Evolutionary conservation across 2,113 vertebrate species (phyloP).

Genomic region (Candoia aspera): DNA sequence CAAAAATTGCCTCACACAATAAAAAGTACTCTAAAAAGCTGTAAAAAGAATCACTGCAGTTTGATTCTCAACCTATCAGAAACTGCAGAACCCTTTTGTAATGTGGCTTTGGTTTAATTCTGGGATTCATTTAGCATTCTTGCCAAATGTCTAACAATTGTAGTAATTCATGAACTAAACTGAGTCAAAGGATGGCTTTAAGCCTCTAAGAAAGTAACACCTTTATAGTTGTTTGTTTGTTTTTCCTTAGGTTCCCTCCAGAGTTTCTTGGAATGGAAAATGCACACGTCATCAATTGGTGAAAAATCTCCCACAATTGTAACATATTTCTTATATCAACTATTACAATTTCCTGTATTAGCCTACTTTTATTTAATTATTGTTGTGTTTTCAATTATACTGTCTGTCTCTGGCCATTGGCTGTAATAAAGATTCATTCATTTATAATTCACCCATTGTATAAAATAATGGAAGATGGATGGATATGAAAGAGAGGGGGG

Average conservation of each 20-base stretch:
- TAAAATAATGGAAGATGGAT: not conserved
- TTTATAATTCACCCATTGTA: not conserved
- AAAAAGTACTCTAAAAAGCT: constrained; percentile 10
- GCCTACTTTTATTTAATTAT: not conserved
- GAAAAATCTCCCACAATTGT: not conserved
- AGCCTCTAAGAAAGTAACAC: constrained; percentile 27
- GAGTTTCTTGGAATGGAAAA: constrained; percentile 1
- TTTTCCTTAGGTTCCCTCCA: constrained; percentile 36
- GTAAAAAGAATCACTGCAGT: not conserved
- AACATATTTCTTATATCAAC: not conserved
- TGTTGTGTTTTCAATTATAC: not conserved
- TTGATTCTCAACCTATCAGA: not conserved
- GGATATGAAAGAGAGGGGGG: not conserved
- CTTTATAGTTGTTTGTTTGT: constrained; percentile 24
- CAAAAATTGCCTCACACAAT: constrained; percentile 20
- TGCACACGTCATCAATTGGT: not conserved
- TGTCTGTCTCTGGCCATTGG: too few species aligned
- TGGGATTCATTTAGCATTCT: constrained; percentile 19
- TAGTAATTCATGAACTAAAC: constrained; percentile 11
- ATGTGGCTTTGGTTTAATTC: not conserved
- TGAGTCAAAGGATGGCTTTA: constrained; percentile 23
- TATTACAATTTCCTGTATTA: not conserved
- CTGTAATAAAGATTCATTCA: not conserved
- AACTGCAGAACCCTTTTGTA: not conserved
- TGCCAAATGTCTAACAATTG: not conserved